These are phyloP conservation scores for Agriopis aurantiaria DNA, from an alignment of 2,888 invertebrate genomes.

Conservation along the genomic window DNA sequence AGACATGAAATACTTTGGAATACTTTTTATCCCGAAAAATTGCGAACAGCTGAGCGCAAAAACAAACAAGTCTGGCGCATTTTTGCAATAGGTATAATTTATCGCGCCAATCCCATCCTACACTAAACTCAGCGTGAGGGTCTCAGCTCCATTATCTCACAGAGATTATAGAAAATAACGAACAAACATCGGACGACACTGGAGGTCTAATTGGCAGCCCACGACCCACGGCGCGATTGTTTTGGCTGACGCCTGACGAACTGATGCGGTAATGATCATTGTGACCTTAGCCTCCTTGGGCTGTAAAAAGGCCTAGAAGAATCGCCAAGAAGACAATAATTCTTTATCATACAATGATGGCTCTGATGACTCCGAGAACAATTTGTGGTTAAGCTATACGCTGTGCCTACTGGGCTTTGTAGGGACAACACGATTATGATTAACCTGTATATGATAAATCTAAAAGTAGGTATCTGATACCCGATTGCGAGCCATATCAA, in stretches of 20 bases:
- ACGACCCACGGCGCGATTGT: constrained; percentile 67
- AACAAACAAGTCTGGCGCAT: not conserved
- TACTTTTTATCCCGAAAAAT: too few species aligned
- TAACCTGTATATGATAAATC: not conserved
- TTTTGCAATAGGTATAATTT: not conserved
- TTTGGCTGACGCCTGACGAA: constrained; percentile 56
- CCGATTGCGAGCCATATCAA: not conserved
- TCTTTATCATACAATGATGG: constrained; percentile 24
- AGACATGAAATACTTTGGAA: too few species aligned
- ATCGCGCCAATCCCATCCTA: constrained; percentile 4
- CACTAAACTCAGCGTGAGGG: constrained; percentile 1
- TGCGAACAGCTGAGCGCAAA: too few species aligned
- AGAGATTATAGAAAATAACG: constrained; percentile 41
- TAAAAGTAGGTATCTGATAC: not conserved
- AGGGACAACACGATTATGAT: too few species aligned
- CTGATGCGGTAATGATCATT: constrained; percentile 65
- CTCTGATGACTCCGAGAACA: constrained; percentile 23
- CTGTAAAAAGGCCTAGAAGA: constrained; percentile 38
- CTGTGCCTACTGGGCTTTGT: not conserved
- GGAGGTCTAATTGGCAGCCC: constrained; percentile 71
- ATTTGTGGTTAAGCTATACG: constrained; percentile 28
- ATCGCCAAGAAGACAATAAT: constrained; percentile 43
- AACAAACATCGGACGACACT: constrained; percentile 39
- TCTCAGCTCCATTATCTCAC: constrained; percentile 14
- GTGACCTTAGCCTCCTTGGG: constrained; percentile 73